Evolutionary conservation across 2,888 invertebrate species (phyloP).

Genomic region (Cheilosia variabilis): DNA sequence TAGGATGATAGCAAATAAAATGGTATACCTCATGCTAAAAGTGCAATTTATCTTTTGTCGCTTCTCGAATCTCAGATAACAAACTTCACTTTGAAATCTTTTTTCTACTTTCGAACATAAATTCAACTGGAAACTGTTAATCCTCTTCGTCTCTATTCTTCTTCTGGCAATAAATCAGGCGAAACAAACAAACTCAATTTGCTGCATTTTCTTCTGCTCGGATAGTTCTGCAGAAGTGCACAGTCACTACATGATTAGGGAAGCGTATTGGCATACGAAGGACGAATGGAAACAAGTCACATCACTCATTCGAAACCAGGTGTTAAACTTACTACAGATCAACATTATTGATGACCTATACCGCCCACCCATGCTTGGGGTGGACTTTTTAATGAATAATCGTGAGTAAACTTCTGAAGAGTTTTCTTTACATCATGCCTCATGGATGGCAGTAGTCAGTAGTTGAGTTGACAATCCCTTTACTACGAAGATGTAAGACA

Average conservation of each 20-base stretch:
- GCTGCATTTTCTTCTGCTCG: constrained; percentile 35
- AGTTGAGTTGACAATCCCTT: constrained; percentile 61
- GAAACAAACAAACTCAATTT: constrained; percentile 49
- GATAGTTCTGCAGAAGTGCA: constrained; percentile 17
- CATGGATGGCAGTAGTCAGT: constrained; percentile 23
- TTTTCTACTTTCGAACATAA: constrained; percentile 1
- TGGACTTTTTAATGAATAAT: constrained; percentile 67
- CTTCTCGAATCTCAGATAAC: neutral
- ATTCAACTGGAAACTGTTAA: neutral
- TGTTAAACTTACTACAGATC: constrained; percentile 65
- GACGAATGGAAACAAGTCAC: constrained; percentile 25
- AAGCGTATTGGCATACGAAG: neutral
- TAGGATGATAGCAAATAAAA: neutral
- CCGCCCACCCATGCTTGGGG: constrained; percentile 10
- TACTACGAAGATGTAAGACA: constrained; percentile 41
- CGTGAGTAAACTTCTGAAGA: constrained; percentile 49
- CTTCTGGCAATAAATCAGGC: constrained; percentile 6
- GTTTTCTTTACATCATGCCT: constrained; percentile 13
- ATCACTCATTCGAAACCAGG: constrained; percentile 71
- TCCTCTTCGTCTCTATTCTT: neutral
- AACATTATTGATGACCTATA: constrained; percentile 66
- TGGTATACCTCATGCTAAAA: neutral
- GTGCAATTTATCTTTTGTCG: neutral
- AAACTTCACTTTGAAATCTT: neutral
- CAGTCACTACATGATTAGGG: constrained; percentile 25